phyloP scores from a whole-genome alignment of 2,113 vertebrate species.

The Nibea coibor region DNA sequence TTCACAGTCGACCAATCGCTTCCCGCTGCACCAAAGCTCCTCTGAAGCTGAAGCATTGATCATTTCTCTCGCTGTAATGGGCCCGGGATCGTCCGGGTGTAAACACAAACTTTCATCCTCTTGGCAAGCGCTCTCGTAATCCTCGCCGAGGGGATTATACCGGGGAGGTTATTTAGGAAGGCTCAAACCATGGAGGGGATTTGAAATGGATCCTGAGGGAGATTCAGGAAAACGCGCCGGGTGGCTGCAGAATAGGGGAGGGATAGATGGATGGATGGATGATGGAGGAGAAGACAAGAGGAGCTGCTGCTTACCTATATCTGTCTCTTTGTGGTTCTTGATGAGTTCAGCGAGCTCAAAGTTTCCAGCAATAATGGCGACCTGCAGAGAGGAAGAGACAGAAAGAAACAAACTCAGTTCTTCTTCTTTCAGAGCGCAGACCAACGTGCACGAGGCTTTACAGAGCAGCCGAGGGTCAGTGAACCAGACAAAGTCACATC shows the following conservation, averaged over 20 bases:
- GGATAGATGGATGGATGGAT: neutral
- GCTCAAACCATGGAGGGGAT: slow-evolving; percentile 52
- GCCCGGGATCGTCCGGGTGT: neutral
- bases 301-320: slow-evolving; percentile 84
- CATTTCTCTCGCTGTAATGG: slow-evolving; percentile 25
- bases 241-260: neutral
- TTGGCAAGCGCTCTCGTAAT: slow-evolving; percentile 47
- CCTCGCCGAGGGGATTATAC: slow-evolving; percentile 53
- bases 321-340: slow-evolving; percentile 94
- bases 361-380: slow-evolving; percentile 97
- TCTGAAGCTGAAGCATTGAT: slow-evolving; percentile 10
- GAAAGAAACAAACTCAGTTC: neutral
- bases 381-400: slow-evolving; percentile 78
- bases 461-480: neutral
- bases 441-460: too few species aligned
- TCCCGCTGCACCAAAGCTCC: neutral
- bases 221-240: slow-evolving; percentile 21
- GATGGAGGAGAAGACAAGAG: neutral
- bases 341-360: slow-evolving; percentile 97
- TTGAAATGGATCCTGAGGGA: slow-evolving; percentile 67
- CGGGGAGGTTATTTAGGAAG: slow-evolving; percentile 28
- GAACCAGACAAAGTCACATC: too few species aligned
- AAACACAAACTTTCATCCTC: slow-evolving; percentile 64
- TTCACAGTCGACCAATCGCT: slow-evolving; percentile 9
- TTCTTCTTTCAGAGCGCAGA: neutral